phyloP scores from a whole-genome alignment of 2,797 vertebrate genomes.

The Oryzias sinensis region DNA sequence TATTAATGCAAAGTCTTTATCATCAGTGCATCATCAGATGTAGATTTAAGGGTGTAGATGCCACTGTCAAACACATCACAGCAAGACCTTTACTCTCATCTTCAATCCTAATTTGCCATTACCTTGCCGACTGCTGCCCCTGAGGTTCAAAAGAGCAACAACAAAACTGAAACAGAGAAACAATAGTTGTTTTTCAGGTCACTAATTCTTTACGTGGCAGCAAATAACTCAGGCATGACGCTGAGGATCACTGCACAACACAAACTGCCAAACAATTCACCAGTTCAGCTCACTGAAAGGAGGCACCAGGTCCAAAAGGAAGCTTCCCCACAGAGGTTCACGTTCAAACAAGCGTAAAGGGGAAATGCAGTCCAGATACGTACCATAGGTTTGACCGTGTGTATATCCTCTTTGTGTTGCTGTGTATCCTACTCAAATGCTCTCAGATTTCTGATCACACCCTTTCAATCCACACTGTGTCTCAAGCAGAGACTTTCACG shows the following conservation, averaged over 20 bases:
- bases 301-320: constrained; percentile 40
- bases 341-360: constrained; percentile 15
- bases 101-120: constrained; percentile 9
- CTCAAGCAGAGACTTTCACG: constrained; percentile 23
- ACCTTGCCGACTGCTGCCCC: not conserved
- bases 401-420: constrained; percentile 39
- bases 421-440: constrained; percentile 22
- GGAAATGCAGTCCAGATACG: constrained; percentile 51
- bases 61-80: no score
- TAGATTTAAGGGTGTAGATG: no score
- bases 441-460: constrained; percentile 32
- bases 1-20: no score
- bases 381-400: constrained; percentile 74
- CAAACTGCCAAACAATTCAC: not conserved
- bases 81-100: no score
- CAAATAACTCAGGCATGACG: not conserved
- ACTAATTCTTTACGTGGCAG: constrained; percentile 2
- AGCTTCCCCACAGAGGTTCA: constrained; percentile 25
- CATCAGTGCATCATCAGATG: no score
- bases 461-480: constrained; percentile 30
- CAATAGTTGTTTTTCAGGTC: no score
- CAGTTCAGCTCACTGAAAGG: not conserved
- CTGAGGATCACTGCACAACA: not conserved
- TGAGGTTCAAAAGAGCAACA: constrained; percentile 6
- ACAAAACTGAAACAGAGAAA: not conserved